Conservation (phyloP, 1,140 invertebrate genomes). For the Maniola jurtina region DNA sequence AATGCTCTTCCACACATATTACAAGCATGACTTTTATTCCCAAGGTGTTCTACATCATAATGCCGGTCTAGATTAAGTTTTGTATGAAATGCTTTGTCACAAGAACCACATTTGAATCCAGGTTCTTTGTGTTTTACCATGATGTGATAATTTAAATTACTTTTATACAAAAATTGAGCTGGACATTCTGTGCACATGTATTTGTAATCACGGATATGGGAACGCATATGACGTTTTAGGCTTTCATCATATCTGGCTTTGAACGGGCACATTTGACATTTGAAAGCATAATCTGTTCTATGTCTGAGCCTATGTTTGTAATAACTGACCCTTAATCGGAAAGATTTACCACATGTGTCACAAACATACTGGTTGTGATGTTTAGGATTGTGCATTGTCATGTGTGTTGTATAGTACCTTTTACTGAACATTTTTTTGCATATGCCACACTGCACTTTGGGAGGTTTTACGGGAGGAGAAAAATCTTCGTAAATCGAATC, state of each 20-base stretch:
- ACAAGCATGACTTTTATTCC: conserved; percentile 76
- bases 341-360: conserved; percentile 69
- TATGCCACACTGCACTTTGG: conserved; percentile 57
- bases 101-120: conserved; percentile 61
- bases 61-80: conserved; percentile 57
- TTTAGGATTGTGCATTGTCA: conserved; percentile 65
- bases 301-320: conserved; percentile 64
- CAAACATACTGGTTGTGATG: conserved; percentile 61
- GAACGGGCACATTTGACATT: conserved; percentile 69
- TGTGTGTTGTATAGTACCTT: conserved; percentile 61
- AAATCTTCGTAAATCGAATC: conserved; percentile 3
- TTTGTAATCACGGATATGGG: conserved; percentile 73
- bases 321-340: conserved; percentile 61
- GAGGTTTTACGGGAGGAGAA: conserved; percentile 20
- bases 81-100: conserved; percentile 63
- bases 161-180: conserved; percentile 75
- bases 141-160: conserved; percentile 76
- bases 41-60: conserved; percentile 74
- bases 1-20: conserved; percentile 77
- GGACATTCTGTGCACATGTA: conserved; percentile 78
- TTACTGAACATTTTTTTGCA: conserved; percentile 62
- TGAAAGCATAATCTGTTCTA: conserved; percentile 61
- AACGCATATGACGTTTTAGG: conserved; percentile 75
- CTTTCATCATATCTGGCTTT: conserved; percentile 55
- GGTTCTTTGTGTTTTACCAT: conserved; percentile 62